A percentile compares a stretch with the other conserved stretches of the same genome.
These are phyloP conservation scores for Cheilosia soror DNA, from an alignment of 2,888 invertebrate genomes.

Conservation along the genomic window DNA sequence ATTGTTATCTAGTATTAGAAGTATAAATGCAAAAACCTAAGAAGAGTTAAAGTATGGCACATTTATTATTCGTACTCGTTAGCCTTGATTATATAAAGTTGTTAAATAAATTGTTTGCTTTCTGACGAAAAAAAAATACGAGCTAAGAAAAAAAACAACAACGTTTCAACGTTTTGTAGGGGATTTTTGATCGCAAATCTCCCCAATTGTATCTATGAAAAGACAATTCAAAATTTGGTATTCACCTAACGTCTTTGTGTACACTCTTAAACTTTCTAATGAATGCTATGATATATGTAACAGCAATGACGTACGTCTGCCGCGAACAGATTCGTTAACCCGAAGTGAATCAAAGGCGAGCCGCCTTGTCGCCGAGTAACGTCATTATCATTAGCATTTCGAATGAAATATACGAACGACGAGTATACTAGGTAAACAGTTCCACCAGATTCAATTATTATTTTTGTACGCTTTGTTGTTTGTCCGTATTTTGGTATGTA, in stretches of 20 bases:
- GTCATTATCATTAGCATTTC: constrained; percentile 73
- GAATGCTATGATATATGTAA: constrained; percentile 64
- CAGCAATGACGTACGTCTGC: constrained; percentile 1
- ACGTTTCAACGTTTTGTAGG: neutral
- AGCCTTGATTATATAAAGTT: no score
- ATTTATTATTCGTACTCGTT: no score
- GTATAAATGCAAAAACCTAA: no score
- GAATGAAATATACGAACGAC: constrained; percentile 60
- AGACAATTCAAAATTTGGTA: constrained; percentile 51
- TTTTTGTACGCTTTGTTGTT: constrained; percentile 51
- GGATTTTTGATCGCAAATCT: constrained; percentile 36
- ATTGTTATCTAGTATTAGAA: no score
- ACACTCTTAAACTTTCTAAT: constrained; percentile 71
- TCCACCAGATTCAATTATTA: constrained; percentile 62
- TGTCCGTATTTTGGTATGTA: constrained; percentile 40
- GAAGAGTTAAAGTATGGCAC: no score
- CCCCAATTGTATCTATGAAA: neutral
- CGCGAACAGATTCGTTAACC: constrained; percentile 34
- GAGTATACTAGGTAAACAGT: constrained; percentile 54
- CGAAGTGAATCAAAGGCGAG: constrained; percentile 59
- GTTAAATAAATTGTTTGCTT: no score
- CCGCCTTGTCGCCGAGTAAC: constrained; percentile 59
- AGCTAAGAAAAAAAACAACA: neutral
- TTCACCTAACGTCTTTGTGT: constrained; percentile 65
- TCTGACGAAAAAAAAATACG: no score